A percentile compares a stretch with the other conserved stretches of the same genome.
These are phyloP conservation scores for Naja naja DNA, from an alignment of 2,113 vertebrate species.

Conservation along the genomic window DNA sequence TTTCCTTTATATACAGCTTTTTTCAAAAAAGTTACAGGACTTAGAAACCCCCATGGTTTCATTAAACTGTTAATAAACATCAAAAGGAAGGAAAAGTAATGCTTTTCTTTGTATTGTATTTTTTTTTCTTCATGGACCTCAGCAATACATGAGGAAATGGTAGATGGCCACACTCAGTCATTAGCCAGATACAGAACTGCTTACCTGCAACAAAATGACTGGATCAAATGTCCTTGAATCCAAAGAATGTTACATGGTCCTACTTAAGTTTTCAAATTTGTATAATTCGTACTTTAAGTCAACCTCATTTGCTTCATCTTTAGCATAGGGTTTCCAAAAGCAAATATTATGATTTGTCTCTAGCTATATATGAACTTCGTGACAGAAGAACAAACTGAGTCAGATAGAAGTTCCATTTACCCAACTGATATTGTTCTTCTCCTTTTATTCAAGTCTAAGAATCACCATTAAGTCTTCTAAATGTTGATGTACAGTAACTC, in stretches of 20 bases:
- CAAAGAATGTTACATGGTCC: not conserved
- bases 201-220: not conserved
- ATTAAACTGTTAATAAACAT: not conserved
- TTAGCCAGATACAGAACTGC: not conserved
- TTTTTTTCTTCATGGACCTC: not conserved
- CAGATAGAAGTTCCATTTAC: not conserved
- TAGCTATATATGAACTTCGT: not conserved
- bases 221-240: not conserved
- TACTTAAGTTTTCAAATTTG: not conserved
- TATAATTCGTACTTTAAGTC: not conserved
- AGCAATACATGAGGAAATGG: too few relatives aligned
- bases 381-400: not conserved
- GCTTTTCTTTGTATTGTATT: not conserved
- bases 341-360: not conserved
- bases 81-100: not conserved
- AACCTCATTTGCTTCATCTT: not conserved
- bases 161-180: not conserved
- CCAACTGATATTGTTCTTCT: too few relatives aligned
- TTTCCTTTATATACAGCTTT: not conserved
- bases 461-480: not conserved
- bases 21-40: not conserved
- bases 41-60: not conserved
- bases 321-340: not conserved
- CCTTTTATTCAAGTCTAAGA: not conserved
- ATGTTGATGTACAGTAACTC: not conserved